Percentiles rank a stretch among this genome's conserved stretches.
phyloP scores from a whole-genome alignment of 2,888 invertebrate genomes.

The Caenorhabditis macrosperma region DNA sequence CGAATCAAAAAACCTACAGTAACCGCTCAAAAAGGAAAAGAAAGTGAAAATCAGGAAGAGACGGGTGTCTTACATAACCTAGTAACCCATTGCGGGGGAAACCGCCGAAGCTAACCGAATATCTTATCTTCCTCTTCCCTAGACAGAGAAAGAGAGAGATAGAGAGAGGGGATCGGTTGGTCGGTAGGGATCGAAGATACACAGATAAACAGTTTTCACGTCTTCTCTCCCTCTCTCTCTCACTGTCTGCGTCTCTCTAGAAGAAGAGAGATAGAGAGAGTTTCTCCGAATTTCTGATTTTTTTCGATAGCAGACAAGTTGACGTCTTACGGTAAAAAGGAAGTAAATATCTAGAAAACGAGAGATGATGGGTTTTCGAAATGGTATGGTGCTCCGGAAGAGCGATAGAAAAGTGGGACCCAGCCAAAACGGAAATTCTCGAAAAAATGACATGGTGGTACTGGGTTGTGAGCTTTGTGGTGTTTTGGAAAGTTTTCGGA shows the following conservation, averaged over 20 bases:
- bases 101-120: neutral
- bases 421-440: no score
- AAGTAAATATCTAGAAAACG: neutral
- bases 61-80: neutral
- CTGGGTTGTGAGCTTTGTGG: no score
- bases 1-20: neutral
- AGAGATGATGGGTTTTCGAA: neutral
- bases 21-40: no score
- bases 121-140: neutral
- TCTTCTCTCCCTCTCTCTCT: no score
- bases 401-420: no score
- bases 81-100: neutral
- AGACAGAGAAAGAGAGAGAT: constrained; percentile 13
- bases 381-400: no score
- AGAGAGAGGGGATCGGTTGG: constrained; percentile 8
- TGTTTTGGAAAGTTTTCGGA: neutral
- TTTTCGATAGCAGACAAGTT: neutral
- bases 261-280: no score
- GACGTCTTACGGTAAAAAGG: neutral
- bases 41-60: neutral
- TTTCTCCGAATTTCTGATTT: no score
- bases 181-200: neutral
- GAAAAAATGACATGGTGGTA: no score
- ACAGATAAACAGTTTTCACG: no score
- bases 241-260: no score